Conservation (phyloP, 2,888 invertebrate species). For the Tetanocera ferruginea region DNA sequence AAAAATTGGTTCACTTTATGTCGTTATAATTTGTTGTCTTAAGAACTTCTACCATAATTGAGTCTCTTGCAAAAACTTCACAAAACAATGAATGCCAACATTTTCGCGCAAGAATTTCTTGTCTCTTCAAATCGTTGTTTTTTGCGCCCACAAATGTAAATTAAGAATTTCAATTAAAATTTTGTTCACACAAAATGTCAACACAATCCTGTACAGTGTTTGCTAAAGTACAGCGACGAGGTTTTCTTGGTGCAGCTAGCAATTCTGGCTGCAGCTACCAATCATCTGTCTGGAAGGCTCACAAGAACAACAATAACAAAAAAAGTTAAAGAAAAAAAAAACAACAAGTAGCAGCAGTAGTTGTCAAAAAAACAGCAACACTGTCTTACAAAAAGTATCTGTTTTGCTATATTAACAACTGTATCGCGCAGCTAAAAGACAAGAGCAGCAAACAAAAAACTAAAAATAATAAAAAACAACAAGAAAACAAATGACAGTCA, state of each 20-base stretch:
- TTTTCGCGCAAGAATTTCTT: not conserved
- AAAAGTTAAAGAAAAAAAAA: not conserved
- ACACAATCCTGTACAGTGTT: conserved; percentile 13
- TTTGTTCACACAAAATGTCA: conserved; percentile 32
- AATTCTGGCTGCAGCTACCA: not conserved
- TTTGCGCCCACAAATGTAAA: conserved; percentile 19
- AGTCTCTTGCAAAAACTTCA: not conserved
- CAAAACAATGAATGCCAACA: not conserved
- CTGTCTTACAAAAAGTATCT: conserved; percentile 17
- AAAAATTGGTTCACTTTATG: not conserved
- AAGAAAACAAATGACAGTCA: not conserved
- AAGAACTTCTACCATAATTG: not conserved
- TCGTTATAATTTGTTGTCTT: not conserved
- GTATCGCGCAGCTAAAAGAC: not conserved
- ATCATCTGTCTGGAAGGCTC: not conserved
- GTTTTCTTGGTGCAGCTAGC: not conserved
- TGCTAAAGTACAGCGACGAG: not conserved
- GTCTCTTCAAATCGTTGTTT: not conserved
- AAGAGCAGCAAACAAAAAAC: not conserved
- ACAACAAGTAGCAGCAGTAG: not conserved
- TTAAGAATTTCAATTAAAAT: conserved; percentile 39
- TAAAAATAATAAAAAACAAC: not conserved
- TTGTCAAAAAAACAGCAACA: not conserved
- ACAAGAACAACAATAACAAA: conserved; percentile 5
- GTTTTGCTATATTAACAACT: conserved; percentile 31